phyloP scores from a whole-genome alignment of 2,113 vertebrate species.

The Cheilinus undulatus region DNA sequence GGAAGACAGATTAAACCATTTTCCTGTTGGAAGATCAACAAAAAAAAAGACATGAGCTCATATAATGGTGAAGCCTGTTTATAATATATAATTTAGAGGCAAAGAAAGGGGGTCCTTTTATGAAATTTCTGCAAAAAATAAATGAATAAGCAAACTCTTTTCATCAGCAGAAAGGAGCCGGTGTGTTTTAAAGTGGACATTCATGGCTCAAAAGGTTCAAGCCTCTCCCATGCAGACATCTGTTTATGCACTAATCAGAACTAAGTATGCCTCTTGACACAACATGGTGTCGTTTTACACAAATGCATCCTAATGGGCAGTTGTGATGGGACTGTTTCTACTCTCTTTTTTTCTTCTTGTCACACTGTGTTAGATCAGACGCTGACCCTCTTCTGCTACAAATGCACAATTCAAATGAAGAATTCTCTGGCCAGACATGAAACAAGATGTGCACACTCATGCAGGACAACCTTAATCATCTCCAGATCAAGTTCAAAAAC shows the following conservation, averaged over 20 bases:
- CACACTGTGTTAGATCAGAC: conserved; percentile 44
- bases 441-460: conserved; percentile 36
- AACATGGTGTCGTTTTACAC: conserved; percentile 31
- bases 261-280: conserved; percentile 7
- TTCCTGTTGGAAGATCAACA: too few species aligned
- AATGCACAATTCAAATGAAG: conserved; percentile 54
- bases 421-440: conserved; percentile 59
- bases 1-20: too few species aligned
- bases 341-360: conserved; percentile 17
- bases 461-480: conserved; percentile 50
- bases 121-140: too few species aligned
- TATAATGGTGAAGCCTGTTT: too few species aligned
- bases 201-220: conserved; percentile 17
- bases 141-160: conserved; percentile 36
- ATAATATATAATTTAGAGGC: too few species aligned
- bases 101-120: too few species aligned
- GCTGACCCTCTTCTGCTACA: conserved; percentile 20
- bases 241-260: conserved; percentile 17
- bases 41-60: too few species aligned
- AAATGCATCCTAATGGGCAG: conserved; percentile 5
- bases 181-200: conserved; percentile 37
- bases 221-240: conserved; percentile 8
- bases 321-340: conserved; percentile 15
- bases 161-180: conserved; percentile 49
- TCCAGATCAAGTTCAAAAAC: conserved; percentile 41